These are phyloP conservation scores for Ardeotis arabs DNA, from an alignment of 2,113 vertebrate genomes.

Conservation along the genomic window DNA sequence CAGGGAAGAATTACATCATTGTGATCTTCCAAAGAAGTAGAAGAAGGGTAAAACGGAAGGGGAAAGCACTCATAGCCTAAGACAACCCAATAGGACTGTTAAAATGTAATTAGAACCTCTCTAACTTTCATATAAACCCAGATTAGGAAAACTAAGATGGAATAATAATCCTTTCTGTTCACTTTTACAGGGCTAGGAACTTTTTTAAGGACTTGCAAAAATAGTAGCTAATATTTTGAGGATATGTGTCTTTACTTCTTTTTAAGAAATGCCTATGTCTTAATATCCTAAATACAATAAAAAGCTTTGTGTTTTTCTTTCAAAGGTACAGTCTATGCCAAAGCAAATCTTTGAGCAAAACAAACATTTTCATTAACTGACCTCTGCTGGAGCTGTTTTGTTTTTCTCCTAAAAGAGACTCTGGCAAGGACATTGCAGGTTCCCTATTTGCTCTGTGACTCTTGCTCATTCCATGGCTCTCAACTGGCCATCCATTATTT, in stretches of 20 bases:
- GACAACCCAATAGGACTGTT: not conserved
- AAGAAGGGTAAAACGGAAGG: not conserved
- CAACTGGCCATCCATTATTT: not conserved
- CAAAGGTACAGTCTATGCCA: not conserved
- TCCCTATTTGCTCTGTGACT: not conserved
- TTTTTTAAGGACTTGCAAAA: not conserved
- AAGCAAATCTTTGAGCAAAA: not conserved
- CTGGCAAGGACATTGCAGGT: not conserved
- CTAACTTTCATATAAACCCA: not conserved
- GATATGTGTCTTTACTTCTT: not conserved
- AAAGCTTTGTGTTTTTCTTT: not conserved
- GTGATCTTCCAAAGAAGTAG: not conserved
- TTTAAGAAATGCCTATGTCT: not conserved
- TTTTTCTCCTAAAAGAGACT: not conserved
- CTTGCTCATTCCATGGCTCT: not conserved
- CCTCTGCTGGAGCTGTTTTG: slow-evolving; percentile 7
- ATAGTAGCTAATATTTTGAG: not conserved
- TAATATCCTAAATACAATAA: not conserved
- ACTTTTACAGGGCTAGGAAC: not conserved
- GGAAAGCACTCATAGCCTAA: not conserved
- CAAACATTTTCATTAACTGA: slow-evolving; percentile 22
- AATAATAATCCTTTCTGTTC: not conserved
- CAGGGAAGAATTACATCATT: not conserved
- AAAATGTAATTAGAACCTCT: not conserved
- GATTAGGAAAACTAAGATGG: not conserved